phyloP scores from a whole-genome alignment of 2,888 invertebrate species.

The Parnassius smintheus region DNA sequence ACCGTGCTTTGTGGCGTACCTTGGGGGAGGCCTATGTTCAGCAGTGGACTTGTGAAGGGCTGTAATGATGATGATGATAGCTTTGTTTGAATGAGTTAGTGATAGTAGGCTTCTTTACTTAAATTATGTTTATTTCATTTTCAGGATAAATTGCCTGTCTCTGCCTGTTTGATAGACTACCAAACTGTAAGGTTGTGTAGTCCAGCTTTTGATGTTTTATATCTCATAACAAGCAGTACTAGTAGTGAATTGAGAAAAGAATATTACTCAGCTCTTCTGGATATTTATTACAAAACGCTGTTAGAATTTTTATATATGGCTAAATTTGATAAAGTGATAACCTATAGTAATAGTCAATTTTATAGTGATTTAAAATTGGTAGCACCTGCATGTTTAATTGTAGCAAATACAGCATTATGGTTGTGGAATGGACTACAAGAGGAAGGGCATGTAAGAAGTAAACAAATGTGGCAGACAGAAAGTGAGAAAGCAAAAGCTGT shows the following conservation, averaged over 20 bases:
- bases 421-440: slow-evolving; percentile 62
- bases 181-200: slow-evolving; percentile 61
- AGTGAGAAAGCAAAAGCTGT: slow-evolving; percentile 50
- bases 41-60: no score
- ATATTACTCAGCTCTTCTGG: slow-evolving; percentile 47
- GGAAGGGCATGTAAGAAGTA: slow-evolving; percentile 69
- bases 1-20: no score
- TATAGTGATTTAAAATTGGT: slow-evolving; percentile 56
- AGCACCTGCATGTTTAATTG: slow-evolving; percentile 60
- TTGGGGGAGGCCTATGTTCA: no score
- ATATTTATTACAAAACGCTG: slow-evolving; percentile 56
- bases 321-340: slow-evolving; percentile 37
- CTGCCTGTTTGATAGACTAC: slow-evolving; percentile 68
- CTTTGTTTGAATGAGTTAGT: no score
- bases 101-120: no score
- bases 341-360: slow-evolving; percentile 54
- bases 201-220: slow-evolving; percentile 64
- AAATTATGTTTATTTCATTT: slow-evolving; percentile 35
- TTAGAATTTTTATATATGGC: slow-evolving; percentile 37
- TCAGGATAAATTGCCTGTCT: slow-evolving; percentile 49
- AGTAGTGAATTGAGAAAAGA: slow-evolving; percentile 43
- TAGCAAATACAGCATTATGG: slow-evolving; percentile 70
- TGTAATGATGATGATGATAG: no score
- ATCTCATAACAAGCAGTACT: slow-evolving; percentile 61
- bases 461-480: slow-evolving; percentile 43